Conservation (phyloP, 2,888 invertebrate species). For the Hydriomena furcata region DNA sequence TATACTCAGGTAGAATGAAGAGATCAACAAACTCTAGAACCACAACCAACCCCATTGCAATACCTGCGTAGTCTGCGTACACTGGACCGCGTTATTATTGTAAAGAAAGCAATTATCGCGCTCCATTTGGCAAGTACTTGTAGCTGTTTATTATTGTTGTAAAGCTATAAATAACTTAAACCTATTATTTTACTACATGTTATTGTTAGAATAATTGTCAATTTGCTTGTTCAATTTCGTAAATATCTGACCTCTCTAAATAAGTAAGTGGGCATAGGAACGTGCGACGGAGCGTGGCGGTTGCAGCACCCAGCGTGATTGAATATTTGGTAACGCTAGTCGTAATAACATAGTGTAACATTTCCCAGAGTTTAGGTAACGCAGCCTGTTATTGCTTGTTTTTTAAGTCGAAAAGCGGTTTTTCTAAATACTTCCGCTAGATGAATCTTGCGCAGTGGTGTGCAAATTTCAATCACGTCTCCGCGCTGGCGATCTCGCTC, state of each 20-base stretch:
- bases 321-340: slow-evolving; percentile 45
- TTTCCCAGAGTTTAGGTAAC: slow-evolving; percentile 27
- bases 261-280: slow-evolving; percentile 25
- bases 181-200: not conserved
- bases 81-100: slow-evolving; percentile 16
- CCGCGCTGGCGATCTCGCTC: slow-evolving; percentile 16
- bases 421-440: slow-evolving; percentile 43
- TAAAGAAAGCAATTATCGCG: slow-evolving; percentile 29
- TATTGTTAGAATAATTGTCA: no score
- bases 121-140: slow-evolving; percentile 35
- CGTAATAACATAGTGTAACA: slow-evolving; percentile 30
- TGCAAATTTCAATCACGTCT: slow-evolving; percentile 51
- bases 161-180: no score
- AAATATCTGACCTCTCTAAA: slow-evolving; percentile 45
- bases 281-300: slow-evolving; percentile 40
- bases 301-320: slow-evolving; percentile 57
- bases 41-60: not conserved
- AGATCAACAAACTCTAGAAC: slow-evolving; percentile 1
- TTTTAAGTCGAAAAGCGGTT: slow-evolving; percentile 37
- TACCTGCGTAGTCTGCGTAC: slow-evolving; percentile 11
- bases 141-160: slow-evolving; percentile 26
- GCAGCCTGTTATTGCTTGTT: slow-evolving; percentile 24
- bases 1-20: not conserved
- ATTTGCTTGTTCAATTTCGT: slow-evolving; percentile 24
- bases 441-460: slow-evolving; percentile 44